A percentile compares a stretch with the other conserved stretches of the same genome.
Evolutionary conservation across 2,888 invertebrate genomes (phyloP).

Genomic region (Nematopogon swammerdamellus): DNA sequence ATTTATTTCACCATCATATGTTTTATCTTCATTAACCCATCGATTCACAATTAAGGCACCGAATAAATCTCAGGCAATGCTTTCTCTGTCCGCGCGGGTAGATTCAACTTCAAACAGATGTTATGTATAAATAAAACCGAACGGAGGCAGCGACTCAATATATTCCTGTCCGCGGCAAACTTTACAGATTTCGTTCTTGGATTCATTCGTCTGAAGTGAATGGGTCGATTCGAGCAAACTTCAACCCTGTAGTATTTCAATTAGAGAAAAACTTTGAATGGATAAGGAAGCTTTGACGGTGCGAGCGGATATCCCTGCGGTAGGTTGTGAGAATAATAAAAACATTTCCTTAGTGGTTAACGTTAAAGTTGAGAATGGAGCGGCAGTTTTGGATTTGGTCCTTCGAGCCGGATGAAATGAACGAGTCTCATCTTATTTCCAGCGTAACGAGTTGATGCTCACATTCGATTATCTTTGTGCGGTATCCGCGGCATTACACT

Average conservation of each 20-base stretch:
- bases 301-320: neutral
- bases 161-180: constrained; percentile 56
- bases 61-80: constrained; percentile 56
- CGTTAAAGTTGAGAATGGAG: constrained; percentile 13
- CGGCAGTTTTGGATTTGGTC: constrained; percentile 20
- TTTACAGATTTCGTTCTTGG: constrained; percentile 33
- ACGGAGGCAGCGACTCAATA: constrained; percentile 56
- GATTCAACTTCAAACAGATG: constrained; percentile 56
- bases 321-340: neutral
- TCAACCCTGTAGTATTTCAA: neutral
- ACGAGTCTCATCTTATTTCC: constrained; percentile 51
- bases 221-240: neutral
- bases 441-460: constrained; percentile 55
- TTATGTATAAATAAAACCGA: constrained; percentile 56
- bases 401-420: constrained; percentile 18
- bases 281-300: neutral
- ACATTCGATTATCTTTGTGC: constrained; percentile 55
- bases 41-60: constrained; percentile 58
- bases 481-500: constrained; percentile 55
- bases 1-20: constrained; percentile 56
- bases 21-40: constrained; percentile 59
- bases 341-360: neutral
- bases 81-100: constrained; percentile 52
- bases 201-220: neutral
- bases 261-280: neutral